A percentile compares a stretch with the other conserved stretches of the same genome.
Evolutionary conservation across 1,140 invertebrate genomes (phyloP).

Genomic region (Gonatopus flavifemur): DNA sequence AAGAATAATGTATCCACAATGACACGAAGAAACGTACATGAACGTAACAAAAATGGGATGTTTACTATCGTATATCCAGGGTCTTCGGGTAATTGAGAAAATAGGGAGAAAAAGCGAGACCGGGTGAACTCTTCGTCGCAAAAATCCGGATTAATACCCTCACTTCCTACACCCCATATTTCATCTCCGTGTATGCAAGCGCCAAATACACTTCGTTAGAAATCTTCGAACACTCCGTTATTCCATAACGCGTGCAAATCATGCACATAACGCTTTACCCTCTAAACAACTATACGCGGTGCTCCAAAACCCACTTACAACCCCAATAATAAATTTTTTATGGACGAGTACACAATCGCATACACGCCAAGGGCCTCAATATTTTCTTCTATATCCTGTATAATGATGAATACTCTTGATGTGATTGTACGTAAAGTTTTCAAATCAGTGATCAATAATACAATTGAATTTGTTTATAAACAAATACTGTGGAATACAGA

Average conservation of each 20-base stretch:
- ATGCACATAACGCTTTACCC: constrained; percentile 33
- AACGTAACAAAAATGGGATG: no score
- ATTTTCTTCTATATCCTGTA: no score
- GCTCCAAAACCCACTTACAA: constrained; percentile 36
- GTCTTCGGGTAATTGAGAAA: neutral
- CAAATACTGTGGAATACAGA: no score
- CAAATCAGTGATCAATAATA: no score
- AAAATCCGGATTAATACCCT: constrained; percentile 24
- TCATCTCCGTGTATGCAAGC: constrained; percentile 1
- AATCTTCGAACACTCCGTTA: constrained; percentile 27
- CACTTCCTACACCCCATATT: constrained; percentile 13
- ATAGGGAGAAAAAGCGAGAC: constrained; percentile 8
- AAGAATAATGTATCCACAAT: no score
- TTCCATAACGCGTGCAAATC: constrained; percentile 32
- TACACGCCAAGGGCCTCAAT: no score
- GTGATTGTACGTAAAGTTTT: no score
- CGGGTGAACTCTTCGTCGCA: constrained; percentile 26
- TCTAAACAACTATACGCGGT: constrained; percentile 26
- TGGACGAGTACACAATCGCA: neutral
- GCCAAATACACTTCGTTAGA: constrained; percentile 29
- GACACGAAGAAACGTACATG: no score
- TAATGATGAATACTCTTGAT: no score
- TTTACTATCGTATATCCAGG: no score
- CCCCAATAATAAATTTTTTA: constrained; percentile 15
- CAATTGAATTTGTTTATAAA: no score